Conservation (phyloP, 1,140 invertebrate species). For the Diorhabda elongata region DNA sequence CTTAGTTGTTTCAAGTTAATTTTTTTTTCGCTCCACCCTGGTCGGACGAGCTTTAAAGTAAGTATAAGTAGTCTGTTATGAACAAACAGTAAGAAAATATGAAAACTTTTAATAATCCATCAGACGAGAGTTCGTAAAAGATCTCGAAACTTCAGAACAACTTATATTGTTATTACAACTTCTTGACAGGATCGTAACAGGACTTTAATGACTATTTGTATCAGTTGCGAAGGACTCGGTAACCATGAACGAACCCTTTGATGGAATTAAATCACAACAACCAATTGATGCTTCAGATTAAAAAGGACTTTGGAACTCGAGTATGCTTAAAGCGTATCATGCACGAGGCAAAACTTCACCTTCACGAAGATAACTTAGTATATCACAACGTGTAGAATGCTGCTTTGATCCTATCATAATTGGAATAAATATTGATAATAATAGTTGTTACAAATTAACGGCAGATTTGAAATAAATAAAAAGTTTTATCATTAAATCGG, state of each 20-base stretch:
- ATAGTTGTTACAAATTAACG: no score
- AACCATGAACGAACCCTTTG: neutral
- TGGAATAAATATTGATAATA: no score
- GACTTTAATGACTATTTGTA: conserved; percentile 2
- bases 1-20: neutral
- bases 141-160: neutral
- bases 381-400: no score
- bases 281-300: neutral
- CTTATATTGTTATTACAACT: neutral
- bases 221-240: neutral
- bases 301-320: neutral
- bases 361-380: no score
- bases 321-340: neutral
- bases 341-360: neutral
- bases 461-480: no score
- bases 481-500: no score
- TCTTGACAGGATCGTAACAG: neutral
- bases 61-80: neutral
- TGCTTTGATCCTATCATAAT: no score
- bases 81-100: conserved; percentile 3
- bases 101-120: conserved; percentile 3
- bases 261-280: neutral
- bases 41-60: neutral
- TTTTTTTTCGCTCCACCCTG: neutral
- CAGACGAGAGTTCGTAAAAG: neutral